phyloP scores from a whole-genome alignment of 2,797 vertebrate species.

The Cheirogaleus major region DNA sequence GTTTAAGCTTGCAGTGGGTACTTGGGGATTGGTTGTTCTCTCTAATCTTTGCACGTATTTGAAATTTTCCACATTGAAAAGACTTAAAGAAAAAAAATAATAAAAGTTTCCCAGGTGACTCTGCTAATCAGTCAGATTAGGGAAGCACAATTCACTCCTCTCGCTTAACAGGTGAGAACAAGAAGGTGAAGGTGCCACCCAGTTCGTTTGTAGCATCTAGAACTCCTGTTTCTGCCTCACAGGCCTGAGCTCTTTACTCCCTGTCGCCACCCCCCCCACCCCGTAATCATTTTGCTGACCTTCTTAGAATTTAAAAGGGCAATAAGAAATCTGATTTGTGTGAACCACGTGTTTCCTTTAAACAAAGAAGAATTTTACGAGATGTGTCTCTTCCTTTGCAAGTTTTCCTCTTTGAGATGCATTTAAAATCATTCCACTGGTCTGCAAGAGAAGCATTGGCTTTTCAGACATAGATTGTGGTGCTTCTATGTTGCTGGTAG shows the following conservation, averaged over 20 bases:
- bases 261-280: neutral
- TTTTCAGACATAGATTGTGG: neutral
- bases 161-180: neutral
- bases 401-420: neutral
- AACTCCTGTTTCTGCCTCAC: neutral
- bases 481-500: neutral
- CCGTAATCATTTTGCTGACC: too few species aligned
- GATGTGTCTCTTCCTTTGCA: neutral
- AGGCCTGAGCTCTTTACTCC: neutral
- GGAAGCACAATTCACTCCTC: neutral
- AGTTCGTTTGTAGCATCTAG: neutral
- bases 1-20: neutral
- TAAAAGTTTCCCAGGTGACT: neutral
- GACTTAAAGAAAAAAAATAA: neutral
- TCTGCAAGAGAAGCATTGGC: neutral
- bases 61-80: neutral
- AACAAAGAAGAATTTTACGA: neutral
- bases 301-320: neutral
- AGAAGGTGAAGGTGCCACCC: rapidly evolving
- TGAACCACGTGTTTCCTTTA: neutral
- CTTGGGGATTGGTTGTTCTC: neutral
- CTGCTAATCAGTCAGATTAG: neutral
- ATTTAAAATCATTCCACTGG: neutral
- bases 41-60: neutral
- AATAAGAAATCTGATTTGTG: neutral